Evolutionary conservation across 2,797 vertebrate species (phyloP).

Genomic region (Mareca strepera): DNA sequence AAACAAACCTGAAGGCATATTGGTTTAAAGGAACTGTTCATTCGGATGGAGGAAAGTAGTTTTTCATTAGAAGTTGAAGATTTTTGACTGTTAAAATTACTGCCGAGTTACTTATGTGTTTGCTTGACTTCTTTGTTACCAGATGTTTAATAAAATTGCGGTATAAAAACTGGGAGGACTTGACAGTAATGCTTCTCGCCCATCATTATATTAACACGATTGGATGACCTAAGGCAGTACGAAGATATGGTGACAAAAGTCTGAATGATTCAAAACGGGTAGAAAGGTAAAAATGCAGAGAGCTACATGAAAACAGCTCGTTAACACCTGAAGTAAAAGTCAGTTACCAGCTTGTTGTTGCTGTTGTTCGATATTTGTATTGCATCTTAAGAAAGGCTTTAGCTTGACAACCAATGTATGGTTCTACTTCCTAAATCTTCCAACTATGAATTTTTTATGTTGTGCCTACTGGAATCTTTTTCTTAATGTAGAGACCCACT

Average conservation of each 20-base stretch:
- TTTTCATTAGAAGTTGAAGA: neutral
- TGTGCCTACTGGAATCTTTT: neutral
- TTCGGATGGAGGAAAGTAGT: neutral
- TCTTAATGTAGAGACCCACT: neutral
- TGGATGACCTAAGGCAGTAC: neutral
- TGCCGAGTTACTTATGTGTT: neutral
- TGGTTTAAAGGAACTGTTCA: neutral
- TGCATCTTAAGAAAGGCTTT: neutral
- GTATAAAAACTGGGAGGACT: neutral
- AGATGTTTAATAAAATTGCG: constrained; percentile 46
- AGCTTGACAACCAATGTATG: neutral
- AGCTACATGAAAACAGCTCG: neutral
- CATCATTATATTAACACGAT: neutral
- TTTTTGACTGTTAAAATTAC: neutral
- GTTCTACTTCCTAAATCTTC: neutral
- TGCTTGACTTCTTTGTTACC: constrained; percentile 7
- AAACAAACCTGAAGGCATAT: neutral
- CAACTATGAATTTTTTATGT: neutral
- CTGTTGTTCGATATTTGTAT: neutral
- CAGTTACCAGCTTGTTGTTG: neutral
- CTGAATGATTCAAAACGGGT: neutral
- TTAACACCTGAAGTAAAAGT: neutral
- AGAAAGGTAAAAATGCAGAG: neutral
- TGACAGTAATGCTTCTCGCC: neutral
- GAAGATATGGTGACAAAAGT: neutral